Percentiles rank a stretch among this genome's conserved stretches.
Evolutionary conservation across 2,888 invertebrate genomes (phyloP).

Genomic region (Bimastos eiseni): DNA sequence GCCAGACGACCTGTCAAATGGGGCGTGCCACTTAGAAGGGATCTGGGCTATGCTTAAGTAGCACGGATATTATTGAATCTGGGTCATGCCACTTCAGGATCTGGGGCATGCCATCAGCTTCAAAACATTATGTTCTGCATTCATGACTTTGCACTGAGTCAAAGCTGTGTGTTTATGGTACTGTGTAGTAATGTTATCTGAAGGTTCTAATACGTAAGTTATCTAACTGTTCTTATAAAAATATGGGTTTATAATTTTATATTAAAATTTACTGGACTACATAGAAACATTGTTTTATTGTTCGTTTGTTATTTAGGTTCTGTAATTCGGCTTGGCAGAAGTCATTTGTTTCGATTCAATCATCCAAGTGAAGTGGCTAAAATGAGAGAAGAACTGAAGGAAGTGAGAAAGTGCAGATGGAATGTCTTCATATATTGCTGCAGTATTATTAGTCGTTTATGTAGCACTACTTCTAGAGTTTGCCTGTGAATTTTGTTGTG

Average conservation of each 20-base stretch:
- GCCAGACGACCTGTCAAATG: too few species aligned
- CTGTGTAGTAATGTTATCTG: not conserved
- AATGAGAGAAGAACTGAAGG: slow-evolving; percentile 41
- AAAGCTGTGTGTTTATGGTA: not conserved
- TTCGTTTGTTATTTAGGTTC: slow-evolving; percentile 35
- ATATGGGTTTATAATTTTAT: not conserved
- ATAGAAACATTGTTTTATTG: not conserved
- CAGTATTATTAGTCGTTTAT: not conserved
- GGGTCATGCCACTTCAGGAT: too few species aligned
- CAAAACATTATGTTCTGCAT: too few species aligned
- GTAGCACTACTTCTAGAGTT: not conserved
- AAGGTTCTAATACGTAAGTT: not conserved
- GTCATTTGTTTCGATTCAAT: slow-evolving; percentile 46
- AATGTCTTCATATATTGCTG: not conserved
- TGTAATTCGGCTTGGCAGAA: slow-evolving; percentile 42
- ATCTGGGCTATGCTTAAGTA: too few species aligned
- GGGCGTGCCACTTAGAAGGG: too few species aligned
- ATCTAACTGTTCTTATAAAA: not conserved
- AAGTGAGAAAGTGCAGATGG: slow-evolving; percentile 27
- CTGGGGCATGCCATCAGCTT: not conserved
- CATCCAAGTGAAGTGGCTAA: slow-evolving; percentile 44
- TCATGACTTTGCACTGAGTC: not conserved
- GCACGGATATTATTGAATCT: too few species aligned
- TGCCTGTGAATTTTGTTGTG: not conserved
- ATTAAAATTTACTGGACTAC: not conserved